Evolutionary conservation across 1,140 invertebrate genomes (phyloP), one percentile per base, ranked within the genome.

Genomic region (Polyergus mexicanus): DNA sequence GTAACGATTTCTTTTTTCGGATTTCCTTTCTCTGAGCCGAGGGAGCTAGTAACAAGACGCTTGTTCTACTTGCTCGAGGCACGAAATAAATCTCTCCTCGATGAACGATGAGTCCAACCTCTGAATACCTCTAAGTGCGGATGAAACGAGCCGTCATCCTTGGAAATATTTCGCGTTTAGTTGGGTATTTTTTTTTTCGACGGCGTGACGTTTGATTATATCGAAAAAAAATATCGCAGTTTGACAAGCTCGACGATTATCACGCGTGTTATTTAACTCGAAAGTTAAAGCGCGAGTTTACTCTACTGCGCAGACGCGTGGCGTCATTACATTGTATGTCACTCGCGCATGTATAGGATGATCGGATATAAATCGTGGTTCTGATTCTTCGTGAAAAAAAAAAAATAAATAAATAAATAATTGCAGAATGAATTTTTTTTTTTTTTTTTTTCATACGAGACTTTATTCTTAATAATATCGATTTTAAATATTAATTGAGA

Each of bases 101-200:
- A 93, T 92, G 91, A 92, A 91, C 90, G 90, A 93, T 92, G 90
- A 92, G 89, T 75, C 44, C 47, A n/a, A n/a, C n/a, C n/a, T 63
- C 68, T 91, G 87, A 93, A 91, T 91, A 86, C 85, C 90, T 84
- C 84, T 86, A 89, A 85, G 72, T 88, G 88, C 89, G 89, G 86
- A 84, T 88, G 90, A 90, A 90, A 88, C 86, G 89, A 22, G 38
- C 19, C 38, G 38, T 83, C 68, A 22, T 58, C 68, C 38, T 13
- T 41, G 60, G 54, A 72, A 72, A 60, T 71, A 71, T 81, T 80
- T 72, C 8, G 66, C 38, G 41, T 72, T 32, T 32, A 41, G 1
- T 54, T 19, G 13, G 38, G 3, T 60, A 60, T 25, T 74, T 83
- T 81, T 25, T 74, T 83, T 81, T 83, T 83, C 13, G 66, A 25